phyloP scores from a whole-genome alignment of 2,797 vertebrate genomes.

The Todus mexicanus region DNA sequence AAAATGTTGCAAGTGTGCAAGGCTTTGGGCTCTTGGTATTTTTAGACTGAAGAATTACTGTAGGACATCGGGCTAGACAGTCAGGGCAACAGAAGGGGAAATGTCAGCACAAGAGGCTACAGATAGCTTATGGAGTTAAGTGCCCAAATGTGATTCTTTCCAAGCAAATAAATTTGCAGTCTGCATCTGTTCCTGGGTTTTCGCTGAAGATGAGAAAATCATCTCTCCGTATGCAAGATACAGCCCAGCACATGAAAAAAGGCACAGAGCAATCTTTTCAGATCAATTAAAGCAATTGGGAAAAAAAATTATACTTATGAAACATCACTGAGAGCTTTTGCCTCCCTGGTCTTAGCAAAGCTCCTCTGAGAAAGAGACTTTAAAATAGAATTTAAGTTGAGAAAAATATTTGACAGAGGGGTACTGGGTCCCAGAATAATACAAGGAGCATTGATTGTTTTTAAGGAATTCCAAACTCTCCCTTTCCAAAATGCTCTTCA shows the following conservation, averaged over 20 bases:
- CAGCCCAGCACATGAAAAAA: conserved; percentile 13
- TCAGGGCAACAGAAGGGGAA: conserved; percentile 22
- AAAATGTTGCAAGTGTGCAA: neutral
- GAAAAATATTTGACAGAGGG: neutral
- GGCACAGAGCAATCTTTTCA: conserved; percentile 16
- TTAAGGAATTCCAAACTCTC: neutral
- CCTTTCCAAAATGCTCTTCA: neutral
- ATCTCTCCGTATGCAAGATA: conserved; percentile 40
- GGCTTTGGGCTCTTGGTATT: conserved; percentile 1
- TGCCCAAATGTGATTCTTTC: conserved; percentile 54
- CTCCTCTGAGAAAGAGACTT: neutral
- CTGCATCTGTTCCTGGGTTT: conserved; percentile 51
- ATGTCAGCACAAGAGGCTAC: conserved; percentile 25
- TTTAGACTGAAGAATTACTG: conserved; percentile 22
- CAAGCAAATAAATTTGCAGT: conserved; percentile 52
- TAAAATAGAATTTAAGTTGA: neutral
- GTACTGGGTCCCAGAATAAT: neutral
- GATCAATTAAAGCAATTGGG: conserved; percentile 26
- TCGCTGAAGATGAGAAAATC: conserved; percentile 51
- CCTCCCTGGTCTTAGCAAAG: neutral
- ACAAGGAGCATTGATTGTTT: neutral
- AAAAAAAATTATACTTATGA: neutral
- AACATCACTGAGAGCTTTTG: neutral
- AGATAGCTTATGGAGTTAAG: conserved; percentile 33
- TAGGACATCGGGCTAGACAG: neutral